Percentiles rank a stretch among this genome's conserved stretches.
These are phyloP conservation scores for Typhlichthys eigenmanni DNA, from an alignment of 2,797 vertebrate species.

Conservation along the genomic window DNA sequence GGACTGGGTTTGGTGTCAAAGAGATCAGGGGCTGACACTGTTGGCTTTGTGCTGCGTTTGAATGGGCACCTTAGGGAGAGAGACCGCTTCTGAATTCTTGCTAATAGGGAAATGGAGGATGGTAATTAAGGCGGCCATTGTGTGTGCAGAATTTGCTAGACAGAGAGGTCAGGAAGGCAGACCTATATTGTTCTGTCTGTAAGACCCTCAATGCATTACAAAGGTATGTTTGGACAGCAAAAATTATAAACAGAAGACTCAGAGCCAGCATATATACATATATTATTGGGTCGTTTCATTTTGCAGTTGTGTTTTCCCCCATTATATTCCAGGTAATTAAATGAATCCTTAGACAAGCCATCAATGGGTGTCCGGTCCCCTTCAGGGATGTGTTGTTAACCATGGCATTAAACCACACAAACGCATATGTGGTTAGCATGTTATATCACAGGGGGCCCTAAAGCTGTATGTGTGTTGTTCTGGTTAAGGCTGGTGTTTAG, in stretches of 20 bases:
- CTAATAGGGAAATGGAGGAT: conserved; percentile 75
- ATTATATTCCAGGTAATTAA: conserved; percentile 25
- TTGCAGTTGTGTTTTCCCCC: conserved; percentile 19
- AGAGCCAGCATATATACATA: conserved; percentile 20
- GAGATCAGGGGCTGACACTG: conserved; percentile 76
- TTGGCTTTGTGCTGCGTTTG: conserved; percentile 75
- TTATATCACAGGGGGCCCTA: conserved; percentile 16
- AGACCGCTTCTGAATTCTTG: conserved; percentile 72
- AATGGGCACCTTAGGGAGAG: conserved; percentile 78
- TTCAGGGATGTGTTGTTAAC: conserved; percentile 28
- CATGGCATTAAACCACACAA: conserved; percentile 17
- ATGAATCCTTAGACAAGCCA: conserved; percentile 25
- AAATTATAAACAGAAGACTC: conserved; percentile 44
- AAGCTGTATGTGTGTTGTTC: conserved; percentile 4
- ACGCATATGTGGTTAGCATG: conserved; percentile 28
- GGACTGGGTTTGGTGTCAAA: conserved; percentile 62
- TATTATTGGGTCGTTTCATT: conserved; percentile 23
- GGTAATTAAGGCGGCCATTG: conserved; percentile 83
- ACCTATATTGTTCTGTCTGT: conserved; percentile 72
- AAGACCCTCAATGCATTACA: conserved; percentile 73
- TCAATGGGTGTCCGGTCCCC: conserved; percentile 11
- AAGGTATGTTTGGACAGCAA: conserved; percentile 51
- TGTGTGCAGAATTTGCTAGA: conserved; percentile 75
- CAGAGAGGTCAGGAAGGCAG: conserved; percentile 79
- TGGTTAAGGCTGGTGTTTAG: not conserved